These are phyloP conservation scores for Coregonus suidteri DNA, from an alignment of 2,797 vertebrate genomes.

Conservation along the genomic window DNA sequence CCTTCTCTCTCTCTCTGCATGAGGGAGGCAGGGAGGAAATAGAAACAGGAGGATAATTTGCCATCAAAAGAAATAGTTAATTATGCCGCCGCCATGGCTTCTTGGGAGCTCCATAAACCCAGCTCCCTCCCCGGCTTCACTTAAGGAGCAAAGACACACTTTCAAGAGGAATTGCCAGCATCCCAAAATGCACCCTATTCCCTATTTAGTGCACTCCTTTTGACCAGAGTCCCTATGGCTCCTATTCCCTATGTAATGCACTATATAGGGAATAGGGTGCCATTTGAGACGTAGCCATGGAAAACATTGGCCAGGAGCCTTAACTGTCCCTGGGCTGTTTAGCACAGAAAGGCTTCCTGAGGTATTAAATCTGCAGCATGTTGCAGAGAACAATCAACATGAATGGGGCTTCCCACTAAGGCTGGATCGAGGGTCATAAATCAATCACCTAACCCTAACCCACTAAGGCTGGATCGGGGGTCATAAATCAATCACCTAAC, in stretches of 20 bases:
- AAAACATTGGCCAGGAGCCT: constrained; percentile 82
- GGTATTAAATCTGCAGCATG: constrained; percentile 86
- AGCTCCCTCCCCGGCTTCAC: constrained; percentile 73
- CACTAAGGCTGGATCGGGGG: constrained; percentile 29
- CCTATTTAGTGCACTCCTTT: neutral
- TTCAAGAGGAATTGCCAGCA: constrained; percentile 72
- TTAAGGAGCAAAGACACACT: constrained; percentile 90
- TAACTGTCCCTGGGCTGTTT: constrained; percentile 84
- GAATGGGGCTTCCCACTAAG: constrained; percentile 80
- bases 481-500: constrained; percentile 83
- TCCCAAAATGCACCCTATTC: neutral
- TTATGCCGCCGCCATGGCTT: constrained; percentile 81
- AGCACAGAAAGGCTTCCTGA: constrained; percentile 90
- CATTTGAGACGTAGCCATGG: constrained; percentile 38
- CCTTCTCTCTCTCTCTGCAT: no score
- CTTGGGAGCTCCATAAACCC: constrained; percentile 84
- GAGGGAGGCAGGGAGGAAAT: no score
- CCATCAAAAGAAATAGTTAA: constrained; percentile 91
- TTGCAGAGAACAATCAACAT: constrained; percentile 87
- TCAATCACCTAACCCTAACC: constrained; percentile 25
- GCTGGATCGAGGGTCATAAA: constrained; percentile 69
- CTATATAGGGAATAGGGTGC: neutral
- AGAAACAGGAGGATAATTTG: constrained; percentile 80
- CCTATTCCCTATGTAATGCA: no score
- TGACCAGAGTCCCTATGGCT: neutral